phyloP scores from a whole-genome alignment of 2,797 vertebrate species.

The Pelochelys cantorii region DNA sequence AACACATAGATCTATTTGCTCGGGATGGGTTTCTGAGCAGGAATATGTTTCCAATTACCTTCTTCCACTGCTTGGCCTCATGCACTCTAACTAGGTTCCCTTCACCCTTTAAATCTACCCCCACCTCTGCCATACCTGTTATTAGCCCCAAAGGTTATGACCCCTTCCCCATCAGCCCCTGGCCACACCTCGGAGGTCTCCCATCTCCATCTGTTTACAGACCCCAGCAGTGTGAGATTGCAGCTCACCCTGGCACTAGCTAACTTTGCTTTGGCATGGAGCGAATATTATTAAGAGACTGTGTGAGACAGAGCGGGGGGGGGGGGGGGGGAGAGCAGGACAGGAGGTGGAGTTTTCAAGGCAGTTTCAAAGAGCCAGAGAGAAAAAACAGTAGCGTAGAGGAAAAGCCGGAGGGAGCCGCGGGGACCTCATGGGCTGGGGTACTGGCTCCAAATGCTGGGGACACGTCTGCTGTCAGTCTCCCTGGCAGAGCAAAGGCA shows the following conservation, averaged over 20 bases:
- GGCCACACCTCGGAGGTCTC: background rate
- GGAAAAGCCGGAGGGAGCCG: background rate
- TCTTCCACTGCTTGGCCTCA: background rate
- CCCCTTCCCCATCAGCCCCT: background rate
- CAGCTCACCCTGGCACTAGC: background rate
- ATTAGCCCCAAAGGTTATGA: background rate
- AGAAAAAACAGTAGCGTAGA: background rate
- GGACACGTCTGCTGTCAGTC: background rate
- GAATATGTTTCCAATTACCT: conserved; percentile 38
- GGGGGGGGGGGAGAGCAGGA: background rate
- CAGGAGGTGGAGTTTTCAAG: conserved; percentile 33
- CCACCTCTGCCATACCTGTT: background rate
- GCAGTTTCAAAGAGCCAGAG: background rate
- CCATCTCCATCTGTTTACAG: conserved; percentile 1
- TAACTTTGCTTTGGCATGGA: background rate
- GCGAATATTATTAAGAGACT: background rate
- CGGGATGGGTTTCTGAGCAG: background rate
- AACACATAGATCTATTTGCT: background rate
- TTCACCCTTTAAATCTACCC: background rate
- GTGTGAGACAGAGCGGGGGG: background rate
- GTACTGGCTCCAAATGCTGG: conserved; percentile 10
- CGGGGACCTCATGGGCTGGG: conserved; percentile 19
- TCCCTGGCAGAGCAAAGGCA: background rate
- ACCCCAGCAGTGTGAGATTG: background rate
- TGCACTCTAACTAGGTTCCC: background rate